Evolutionary conservation across 2,888 invertebrate genomes (phyloP).

Genomic region (Phengaris arion): DNA sequence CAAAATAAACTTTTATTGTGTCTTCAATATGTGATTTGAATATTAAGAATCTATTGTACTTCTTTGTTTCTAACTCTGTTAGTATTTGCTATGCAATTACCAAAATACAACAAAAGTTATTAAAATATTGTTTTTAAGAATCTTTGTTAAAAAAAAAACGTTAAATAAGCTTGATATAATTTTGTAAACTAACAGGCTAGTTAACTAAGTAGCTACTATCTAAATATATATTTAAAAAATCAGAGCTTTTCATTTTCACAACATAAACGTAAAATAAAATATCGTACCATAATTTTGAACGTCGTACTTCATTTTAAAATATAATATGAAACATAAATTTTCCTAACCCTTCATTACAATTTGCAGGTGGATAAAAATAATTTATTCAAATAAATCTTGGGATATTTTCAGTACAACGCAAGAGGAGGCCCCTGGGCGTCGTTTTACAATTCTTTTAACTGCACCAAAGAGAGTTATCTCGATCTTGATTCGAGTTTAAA

Average conservation of each 20-base stretch:
- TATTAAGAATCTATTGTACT: background rate
- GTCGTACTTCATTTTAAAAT: conserved; percentile 23
- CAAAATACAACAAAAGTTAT: no score
- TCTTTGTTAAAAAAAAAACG: background rate
- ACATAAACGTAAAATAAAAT: background rate
- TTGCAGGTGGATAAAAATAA: conserved; percentile 71
- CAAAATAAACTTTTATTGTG: conserved; percentile 51
- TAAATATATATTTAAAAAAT: no score
- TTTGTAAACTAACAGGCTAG: no score
- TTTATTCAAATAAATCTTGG: conserved; percentile 77
- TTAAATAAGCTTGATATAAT: no score
- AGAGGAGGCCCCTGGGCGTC: conserved; percentile 67
- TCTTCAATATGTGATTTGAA: conserved; percentile 15
- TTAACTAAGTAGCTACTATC: no score
- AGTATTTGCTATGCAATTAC: background rate
- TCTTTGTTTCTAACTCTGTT: background rate
- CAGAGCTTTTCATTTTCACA: background rate
- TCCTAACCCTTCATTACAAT: conserved; percentile 64
- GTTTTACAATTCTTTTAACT: conserved; percentile 69
- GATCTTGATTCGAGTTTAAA: conserved; percentile 50
- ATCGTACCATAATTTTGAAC: conserved; percentile 19
- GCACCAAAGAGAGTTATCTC: conserved; percentile 58
- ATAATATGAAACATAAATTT: conserved; percentile 54
- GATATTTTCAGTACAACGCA: conserved; percentile 59
- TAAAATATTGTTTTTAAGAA: background rate